Evolutionary conservation across 2,797 vertebrate genomes (phyloP).

Genomic region (Falco berigora): DNA sequence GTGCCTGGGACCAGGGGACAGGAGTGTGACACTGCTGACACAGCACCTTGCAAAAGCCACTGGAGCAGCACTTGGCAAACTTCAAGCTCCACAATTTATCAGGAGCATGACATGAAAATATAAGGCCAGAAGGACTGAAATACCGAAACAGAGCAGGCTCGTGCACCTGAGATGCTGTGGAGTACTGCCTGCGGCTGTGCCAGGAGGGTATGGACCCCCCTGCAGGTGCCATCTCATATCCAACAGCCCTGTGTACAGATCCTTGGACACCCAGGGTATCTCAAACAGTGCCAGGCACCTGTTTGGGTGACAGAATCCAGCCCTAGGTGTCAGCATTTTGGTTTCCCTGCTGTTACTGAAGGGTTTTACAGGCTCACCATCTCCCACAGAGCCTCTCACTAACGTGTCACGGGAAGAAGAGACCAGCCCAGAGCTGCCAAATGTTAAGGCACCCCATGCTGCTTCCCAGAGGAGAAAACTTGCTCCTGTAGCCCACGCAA

Average conservation of each 20-base stretch:
- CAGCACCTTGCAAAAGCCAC: not conserved
- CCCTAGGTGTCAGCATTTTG: not conserved
- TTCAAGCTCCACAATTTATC: not conserved
- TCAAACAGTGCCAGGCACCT: not conserved
- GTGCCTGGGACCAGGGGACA: not conserved
- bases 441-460: not conserved
- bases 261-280: not conserved
- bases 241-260: not conserved
- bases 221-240: not conserved
- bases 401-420: not conserved
- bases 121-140: not conserved
- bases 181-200: not conserved
- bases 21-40: not conserved
- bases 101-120: not conserved
- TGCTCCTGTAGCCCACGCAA: not conserved
- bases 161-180: not conserved
- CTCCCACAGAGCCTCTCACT: not conserved
- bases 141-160: not conserved
- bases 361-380: not conserved
- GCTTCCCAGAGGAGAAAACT: not conserved
- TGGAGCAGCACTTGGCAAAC: not conserved
- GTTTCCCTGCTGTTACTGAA: not conserved
- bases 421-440: not conserved
- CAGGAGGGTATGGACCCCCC: not conserved
- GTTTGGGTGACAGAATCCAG: not conserved